Base-by-base conservation (phyloP, 1,140 invertebrate genomes). In the Euwallacea similis region DNA sequence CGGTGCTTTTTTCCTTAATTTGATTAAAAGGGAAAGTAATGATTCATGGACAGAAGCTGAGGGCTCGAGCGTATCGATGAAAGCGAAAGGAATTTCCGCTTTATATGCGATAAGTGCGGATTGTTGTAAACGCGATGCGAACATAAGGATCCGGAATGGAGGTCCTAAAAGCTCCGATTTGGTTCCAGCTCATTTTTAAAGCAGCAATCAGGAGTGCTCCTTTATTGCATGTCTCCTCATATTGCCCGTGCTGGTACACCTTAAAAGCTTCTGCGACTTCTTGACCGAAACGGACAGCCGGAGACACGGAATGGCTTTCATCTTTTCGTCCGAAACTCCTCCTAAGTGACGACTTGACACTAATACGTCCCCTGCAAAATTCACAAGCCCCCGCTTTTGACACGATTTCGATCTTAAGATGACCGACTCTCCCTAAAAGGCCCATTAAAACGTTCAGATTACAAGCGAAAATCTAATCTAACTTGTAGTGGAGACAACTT, bases 221-320 rank as follows among this genome's bases (percentile, higher is more conserved):
- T 33, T 33, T 33, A 33, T 33, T 33, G 21, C 21, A 33, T 33
- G 21, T 33, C 21, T 33, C 21, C 21, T 33, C 21, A 33, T 33
- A 33, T 33, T 4, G 21, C 21, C 21, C 9, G 46, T 11, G 1
- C 68, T 46, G 78, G 76, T 79, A 76, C 78, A 78, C 78, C 80
- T 80, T 81, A 81, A 81, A 81, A 81, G 80, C 80, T 79, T 80
- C 80, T 76, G 76, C 80, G 80, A 81, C 80, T 80, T 81, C 80
- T 81, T 81, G 80, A 81, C 80, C 80, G 80, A 79, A 75, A 73
- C 80, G 80, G 79, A 80, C 80, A 76, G 75, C 76, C 65, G 75
- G 15, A 77, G 78, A 81, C 80, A 81, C 71, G 80, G 74, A 81
- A 81, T 76, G 78, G 80, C 79, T 79, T 78, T 79, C 78, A 76